Evolutionary conservation across 2,888 invertebrate species (phyloP), one percentile per base, ranked within the genome.

Genomic region (Apamea monoglypha): DNA sequence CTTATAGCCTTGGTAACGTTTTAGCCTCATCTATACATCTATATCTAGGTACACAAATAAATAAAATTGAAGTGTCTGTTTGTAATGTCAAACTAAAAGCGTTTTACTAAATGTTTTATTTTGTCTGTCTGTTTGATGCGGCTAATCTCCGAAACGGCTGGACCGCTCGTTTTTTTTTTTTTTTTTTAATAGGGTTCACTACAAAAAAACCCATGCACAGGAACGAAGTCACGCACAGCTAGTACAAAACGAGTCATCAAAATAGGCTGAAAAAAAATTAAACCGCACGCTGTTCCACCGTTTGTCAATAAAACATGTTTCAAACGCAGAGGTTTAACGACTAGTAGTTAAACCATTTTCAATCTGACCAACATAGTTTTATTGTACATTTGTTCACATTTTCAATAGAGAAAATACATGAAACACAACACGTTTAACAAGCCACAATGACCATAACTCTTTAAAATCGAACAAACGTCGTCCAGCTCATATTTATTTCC

Each of bases 401-500:
- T 63, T 63, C 61, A 61, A 74, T 74, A 59, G 59, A 80, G 73
- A 79, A 74, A 84, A 82, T 63, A 77, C 47, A 44, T 68, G 72
- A 64, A 36, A 76, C 40, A 56, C 56, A 71, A 80, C 61, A 73
- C 74, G 83, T 64, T 78, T 56, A 89, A 88, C 77, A 64, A 72
- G 47, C 44, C 67, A 63, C 74, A 63, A 56, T 73, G 56, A 68
- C 53, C 69, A 61, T 77, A 77, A 79, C 56, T 76, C 74, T 85
- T 80, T 78, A 66, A 91, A 91, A 91, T 92, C 89, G 91, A 91
- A 92, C 88, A 86, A 87, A 86, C 87, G 88, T 90, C 90, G 88
- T 87, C 87, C 85, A 84, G 86, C 84, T 88, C 87, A 91, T 92
- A 92, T 93, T 93, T 94, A 93, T 92, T 94, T 93, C 90, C 86